Conservation (phyloP, 1,140 invertebrate genomes). For the Solen grandis region DNA sequence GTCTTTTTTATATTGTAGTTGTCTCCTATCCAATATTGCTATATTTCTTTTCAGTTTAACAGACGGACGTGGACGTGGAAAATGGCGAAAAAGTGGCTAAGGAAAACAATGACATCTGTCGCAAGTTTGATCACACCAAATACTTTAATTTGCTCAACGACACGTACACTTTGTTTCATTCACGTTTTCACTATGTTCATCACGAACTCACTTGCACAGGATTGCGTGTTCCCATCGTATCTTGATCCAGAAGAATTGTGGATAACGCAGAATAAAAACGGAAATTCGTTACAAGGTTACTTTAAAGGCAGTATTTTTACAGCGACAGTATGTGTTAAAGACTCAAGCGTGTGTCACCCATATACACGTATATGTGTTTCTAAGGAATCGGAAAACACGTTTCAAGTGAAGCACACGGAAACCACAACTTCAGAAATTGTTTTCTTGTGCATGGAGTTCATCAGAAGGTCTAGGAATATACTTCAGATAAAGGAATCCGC, state of each 20-base stretch:
- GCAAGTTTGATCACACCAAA: no score
- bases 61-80: no score
- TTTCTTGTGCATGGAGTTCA: slow-evolving; percentile 70
- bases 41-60: no score
- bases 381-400: slow-evolving; percentile 55
- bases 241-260: slow-evolving; percentile 21
- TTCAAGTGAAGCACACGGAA: slow-evolving; percentile 57
- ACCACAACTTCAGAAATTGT: slow-evolving; percentile 28
- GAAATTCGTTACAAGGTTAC: slow-evolving; percentile 11
- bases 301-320: slow-evolving; percentile 26
- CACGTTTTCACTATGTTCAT: no score
- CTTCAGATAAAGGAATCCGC: slow-evolving; percentile 61
- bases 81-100: no score
- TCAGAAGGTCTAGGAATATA: slow-evolving; percentile 61
- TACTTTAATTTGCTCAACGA: no score
- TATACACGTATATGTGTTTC: slow-evolving; percentile 30
- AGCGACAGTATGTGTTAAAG: slow-evolving; percentile 17
- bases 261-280: slow-evolving; percentile 11
- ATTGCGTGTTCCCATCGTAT: slow-evolving; percentile 33
- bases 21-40: no score
- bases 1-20: no score
- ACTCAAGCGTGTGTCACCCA: not conserved
- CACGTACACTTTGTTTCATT: no score
- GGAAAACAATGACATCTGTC: no score
- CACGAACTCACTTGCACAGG: no score